Evolutionary conservation across 2,888 invertebrate genomes (phyloP).

Genomic region (Scaeva pyrastri): DNA sequence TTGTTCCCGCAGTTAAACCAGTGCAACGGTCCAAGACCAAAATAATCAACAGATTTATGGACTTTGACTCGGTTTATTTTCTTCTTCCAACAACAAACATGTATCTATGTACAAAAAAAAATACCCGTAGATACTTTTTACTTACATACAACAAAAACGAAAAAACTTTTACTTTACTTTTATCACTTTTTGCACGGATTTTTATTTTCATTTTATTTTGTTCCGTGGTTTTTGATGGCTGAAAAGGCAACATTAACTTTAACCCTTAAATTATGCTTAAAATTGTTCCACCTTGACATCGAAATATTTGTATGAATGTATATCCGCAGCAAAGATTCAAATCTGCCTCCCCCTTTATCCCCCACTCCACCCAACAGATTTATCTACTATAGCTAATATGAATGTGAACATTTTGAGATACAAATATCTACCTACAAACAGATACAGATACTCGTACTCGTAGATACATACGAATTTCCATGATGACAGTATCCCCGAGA

Average conservation of each 20-base stretch:
- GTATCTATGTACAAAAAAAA: no score
- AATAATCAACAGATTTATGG: conserved; percentile 37
- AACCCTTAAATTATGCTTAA: conserved; percentile 18
- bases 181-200: conserved; percentile 19
- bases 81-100: no score
- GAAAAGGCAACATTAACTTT: not conserved
- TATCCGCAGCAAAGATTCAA: not conserved
- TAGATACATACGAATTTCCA: not conserved
- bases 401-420: conserved; percentile 2
- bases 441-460: no score
- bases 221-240: not conserved
- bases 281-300: conserved; percentile 24
- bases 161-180: conserved; percentile 32
- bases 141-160: not conserved
- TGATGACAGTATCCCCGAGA: not conserved
- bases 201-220: not conserved
- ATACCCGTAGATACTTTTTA: not conserved
- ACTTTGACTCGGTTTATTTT: not conserved
- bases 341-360: no score
- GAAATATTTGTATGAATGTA: not conserved
- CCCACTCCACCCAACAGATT: no score
- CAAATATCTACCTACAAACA: no score
- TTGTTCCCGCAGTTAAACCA: conserved; percentile 10
- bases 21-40: conserved; percentile 27
- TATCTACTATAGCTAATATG: not conserved